A percentile compares a stretch with the other conserved stretches of the same genome.
Conservation (phyloP, 1,140 invertebrate species). For the Habropoda laboriosa region DNA sequence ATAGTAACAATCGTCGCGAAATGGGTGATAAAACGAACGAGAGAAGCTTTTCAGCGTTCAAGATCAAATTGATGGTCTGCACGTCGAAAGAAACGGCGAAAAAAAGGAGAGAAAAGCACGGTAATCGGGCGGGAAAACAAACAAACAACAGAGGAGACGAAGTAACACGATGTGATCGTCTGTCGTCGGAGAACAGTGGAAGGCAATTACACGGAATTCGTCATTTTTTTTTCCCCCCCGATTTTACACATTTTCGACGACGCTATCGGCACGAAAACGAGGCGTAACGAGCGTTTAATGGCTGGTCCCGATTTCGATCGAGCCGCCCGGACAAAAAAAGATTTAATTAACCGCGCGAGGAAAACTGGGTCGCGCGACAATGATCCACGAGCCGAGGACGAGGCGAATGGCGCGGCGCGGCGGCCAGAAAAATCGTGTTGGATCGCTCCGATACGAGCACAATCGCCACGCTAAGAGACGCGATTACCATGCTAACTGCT, state of each 20-base stretch:
- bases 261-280: conserved; percentile 28
- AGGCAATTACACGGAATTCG: conserved; percentile 14
- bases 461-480: not conserved
- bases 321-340: not conserved
- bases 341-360: conserved; percentile 57
- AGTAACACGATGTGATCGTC: conserved; percentile 19
- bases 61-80: too few relatives aligned
- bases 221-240: not conserved
- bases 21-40: not conserved
- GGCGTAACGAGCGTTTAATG: conserved; percentile 50
- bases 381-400: conserved; percentile 32
- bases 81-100: too few relatives aligned
- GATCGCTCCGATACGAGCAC: too few relatives aligned
- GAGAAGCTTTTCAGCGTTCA: too few relatives aligned
- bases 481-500: conserved; percentile 27
- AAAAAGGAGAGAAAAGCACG: too few relatives aligned
- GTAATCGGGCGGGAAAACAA: conserved; percentile 14
- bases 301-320: conserved; percentile 31
- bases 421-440: not conserved
- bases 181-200: too few relatives aligned
- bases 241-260: not conserved
- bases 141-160: not conserved
- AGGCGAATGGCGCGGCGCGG: not conserved
- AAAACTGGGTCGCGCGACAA: conserved; percentile 54
- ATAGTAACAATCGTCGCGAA: not conserved